Evolutionary conservation across 2,113 vertebrate species (phyloP).

Genomic region (Pelecanoides urinatrix): DNA sequence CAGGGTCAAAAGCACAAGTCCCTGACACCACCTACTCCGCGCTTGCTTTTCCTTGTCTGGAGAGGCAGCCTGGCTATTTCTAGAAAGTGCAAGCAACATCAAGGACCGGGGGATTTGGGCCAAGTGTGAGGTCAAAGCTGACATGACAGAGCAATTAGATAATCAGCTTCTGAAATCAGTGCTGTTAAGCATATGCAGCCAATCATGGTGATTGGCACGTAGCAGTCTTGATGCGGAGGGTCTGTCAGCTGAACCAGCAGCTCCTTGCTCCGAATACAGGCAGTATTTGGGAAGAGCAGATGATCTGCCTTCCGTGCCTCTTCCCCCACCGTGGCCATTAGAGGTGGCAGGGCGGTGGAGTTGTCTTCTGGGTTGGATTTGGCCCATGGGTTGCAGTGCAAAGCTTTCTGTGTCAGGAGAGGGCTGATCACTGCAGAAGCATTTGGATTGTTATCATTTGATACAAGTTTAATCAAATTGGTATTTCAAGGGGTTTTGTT

Average conservation of each 20-base stretch:
- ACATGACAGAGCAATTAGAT: not conserved
- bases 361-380: not conserved
- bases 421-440: not conserved
- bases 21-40: fast-evolving
- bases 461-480: not conserved
- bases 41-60: not conserved
- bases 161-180: constrained; percentile 32
- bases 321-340: fast-evolving
- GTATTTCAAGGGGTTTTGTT: not conserved
- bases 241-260: not conserved
- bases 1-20: not conserved
- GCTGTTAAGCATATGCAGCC: not conserved
- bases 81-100: not conserved
- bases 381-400: not conserved
- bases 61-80: not conserved
- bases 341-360: not conserved
- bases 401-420: not conserved
- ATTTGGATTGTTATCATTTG: not conserved
- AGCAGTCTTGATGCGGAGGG: not conserved
- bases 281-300: not conserved
- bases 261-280: not conserved
- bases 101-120: not conserved
- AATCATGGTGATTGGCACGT: not conserved
- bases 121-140: not conserved
- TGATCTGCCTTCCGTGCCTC: not conserved